Evolutionary conservation across 1,140 invertebrate genomes (phyloP).

Genomic region (Dinothrombium tinctorium): DNA sequence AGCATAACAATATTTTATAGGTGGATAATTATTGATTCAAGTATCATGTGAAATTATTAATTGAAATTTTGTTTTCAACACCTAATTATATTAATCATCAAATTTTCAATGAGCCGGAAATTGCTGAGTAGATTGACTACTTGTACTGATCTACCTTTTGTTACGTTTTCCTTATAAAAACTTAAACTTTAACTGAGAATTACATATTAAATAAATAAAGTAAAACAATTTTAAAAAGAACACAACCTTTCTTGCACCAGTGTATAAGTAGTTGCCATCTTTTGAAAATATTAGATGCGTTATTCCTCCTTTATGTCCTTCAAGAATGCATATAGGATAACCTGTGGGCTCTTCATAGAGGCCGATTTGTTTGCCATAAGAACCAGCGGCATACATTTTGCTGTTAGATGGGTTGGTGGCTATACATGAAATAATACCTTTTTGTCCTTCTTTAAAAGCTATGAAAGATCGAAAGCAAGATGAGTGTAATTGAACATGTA

Average conservation of each 20-base stretch:
- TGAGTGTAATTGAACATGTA: conserved; percentile 2
- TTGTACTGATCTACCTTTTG: no score
- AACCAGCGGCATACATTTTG: conserved; percentile 39
- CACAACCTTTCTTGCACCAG: conserved; percentile 34
- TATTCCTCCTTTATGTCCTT: conserved; percentile 47
- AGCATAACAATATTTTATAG: no score
- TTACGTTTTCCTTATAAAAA: no score
- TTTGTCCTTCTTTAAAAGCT: conserved; percentile 21
- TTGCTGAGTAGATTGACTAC: no score
- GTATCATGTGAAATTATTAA: no score
- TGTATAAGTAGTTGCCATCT: conserved; percentile 51
- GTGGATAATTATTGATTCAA: no score
- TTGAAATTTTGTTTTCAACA: no score
- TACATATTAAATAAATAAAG: conserved; percentile 7
- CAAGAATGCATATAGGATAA: conserved; percentile 31
- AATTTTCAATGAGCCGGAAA: no score
- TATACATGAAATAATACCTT: conserved; percentile 40
- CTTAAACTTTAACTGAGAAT: no score
- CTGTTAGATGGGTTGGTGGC: conserved; percentile 29
- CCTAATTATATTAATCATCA: no score
- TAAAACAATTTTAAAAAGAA: conserved; percentile 1
- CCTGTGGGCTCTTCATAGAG: conserved; percentile 35
- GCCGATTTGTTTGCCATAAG: conserved; percentile 42
- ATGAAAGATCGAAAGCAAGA: background rate
- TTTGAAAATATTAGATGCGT: conserved; percentile 64